A percentile compares a stretch with the other conserved stretches of the same genome.
These are phyloP conservation scores for Stylophora pistillata DNA, from an alignment of 64 coral and sea anemone genomes.

Conservation along the genomic window DNA sequence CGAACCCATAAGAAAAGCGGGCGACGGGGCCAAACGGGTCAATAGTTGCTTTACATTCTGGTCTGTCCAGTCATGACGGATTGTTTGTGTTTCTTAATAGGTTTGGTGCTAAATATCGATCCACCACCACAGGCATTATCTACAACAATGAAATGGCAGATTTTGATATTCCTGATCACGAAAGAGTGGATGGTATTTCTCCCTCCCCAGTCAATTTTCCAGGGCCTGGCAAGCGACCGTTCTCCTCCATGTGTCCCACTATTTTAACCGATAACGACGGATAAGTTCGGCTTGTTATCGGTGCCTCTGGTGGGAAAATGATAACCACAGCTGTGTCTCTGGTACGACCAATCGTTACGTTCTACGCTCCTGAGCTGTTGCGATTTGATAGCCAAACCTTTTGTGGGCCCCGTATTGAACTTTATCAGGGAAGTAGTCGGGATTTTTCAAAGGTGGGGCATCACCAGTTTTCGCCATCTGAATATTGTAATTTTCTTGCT, in stretches of 20 bases:
- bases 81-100: constrained; percentile 13
- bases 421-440: no score
- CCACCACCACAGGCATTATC: constrained; percentile 80
- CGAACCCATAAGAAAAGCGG: no score
- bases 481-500: no score
- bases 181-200: constrained; percentile 31
- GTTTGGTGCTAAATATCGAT: constrained; percentile 85
- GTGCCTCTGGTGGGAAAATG: constrained; percentile 82
- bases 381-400: not conserved
- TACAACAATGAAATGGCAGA: constrained; percentile 95
- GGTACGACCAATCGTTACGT: constrained; percentile 42
- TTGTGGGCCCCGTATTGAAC: no score
- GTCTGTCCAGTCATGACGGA: no score
- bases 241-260: constrained; percentile 78
- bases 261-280: constrained; percentile 79
- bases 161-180: constrained; percentile 60
- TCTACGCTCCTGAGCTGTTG: not conserved
- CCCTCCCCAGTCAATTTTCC: constrained; percentile 74
- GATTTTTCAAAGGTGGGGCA: no score
- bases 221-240: constrained; percentile 72
- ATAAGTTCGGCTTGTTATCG: constrained; percentile 59
- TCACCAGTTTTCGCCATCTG: no score
- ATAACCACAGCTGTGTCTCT: constrained; percentile 75
- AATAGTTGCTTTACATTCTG: no score
- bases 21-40: no score